Base-by-base conservation (phyloP, 2,888 invertebrate species). In the Eudasyphora cyanicolor region DNA sequence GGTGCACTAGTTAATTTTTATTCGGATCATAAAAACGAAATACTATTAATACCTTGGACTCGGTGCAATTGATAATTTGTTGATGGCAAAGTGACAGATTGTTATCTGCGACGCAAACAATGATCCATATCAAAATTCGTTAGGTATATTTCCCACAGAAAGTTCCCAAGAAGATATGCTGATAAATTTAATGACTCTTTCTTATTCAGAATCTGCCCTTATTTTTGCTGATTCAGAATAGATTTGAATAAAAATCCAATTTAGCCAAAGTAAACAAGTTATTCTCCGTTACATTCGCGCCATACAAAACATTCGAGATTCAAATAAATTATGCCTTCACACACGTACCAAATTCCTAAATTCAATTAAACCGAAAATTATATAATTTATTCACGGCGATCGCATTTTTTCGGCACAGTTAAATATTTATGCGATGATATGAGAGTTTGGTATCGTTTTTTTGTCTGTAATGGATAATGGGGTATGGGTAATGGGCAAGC, bases 181-280 rank as follows among this genome's bases (percentile, higher is more conserved):
- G 19, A 51, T 75, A 49, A 64, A 64, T 38, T 75, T 29, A 21
- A 14, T 51, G 62, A 17, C 45, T 49, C 32, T 70, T 51, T 54
- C 54, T 71, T 71, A 54, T 70, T 70, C 54, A 21, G 42, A 29
- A 38, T 76, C 29, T 77, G 70, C 77, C 70, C 77, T 49, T 42
- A 62, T 70, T 77, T 45, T 70, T 19, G 45, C 77, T 62, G 60
- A 77, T 70, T 62, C 19, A 6, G 32, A 29, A 2, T 2, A 7
- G 12, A 77, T 77, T 77, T 62, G 70, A 71, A 77, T 77, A 77
- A 70, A 62, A 71, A 29, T 77, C 49, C 32, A 42, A 76, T 78
- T 78, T 51, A 54, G 27, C 51, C 12, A 51, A 51, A 35, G 49
- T 38, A 17, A 73, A 78, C 78, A 78, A 35, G 35, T 51, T 73